Base-by-base conservation (phyloP, 2,888 invertebrate species). In the Cryptus viduatorius region DNA sequence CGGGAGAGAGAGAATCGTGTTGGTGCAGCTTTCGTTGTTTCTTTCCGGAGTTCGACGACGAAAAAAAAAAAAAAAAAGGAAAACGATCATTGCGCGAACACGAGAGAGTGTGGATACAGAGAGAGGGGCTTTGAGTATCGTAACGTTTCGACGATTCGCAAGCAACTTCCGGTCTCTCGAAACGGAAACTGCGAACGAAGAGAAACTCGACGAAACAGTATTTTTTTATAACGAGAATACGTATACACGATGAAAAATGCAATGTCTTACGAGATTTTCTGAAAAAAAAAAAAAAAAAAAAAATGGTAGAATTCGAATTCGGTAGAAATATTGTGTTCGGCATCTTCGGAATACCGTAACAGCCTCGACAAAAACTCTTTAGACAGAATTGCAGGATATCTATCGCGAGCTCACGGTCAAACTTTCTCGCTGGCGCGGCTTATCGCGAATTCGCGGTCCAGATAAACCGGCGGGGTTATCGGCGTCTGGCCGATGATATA, bases 401-500 rank as follows among this genome's bases (percentile, higher is more conserved):
- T 61, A 16, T 73, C 46, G 64, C 46, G 64, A 76, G 75, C 79
- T 76, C 79, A 76, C 61, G 71, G 67, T 44, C 67, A 44, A 80
- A 65, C 72, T 76, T 78, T 81, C 56, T 82, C 64, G 64, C 53
- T 65, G 64, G 67, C 31, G 24, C 64, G 12, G 19, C 56, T 83
- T 86, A 89, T 88, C 89, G 86, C 82, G 72, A 84, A 86, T 88
- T 87, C 84, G 77, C 85, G 82, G 84, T 68, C 61, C 75, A 81
- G 84, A 89, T 88, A 89, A 89, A 79, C 85, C 65, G 44, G 19
- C 42, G 73, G 84, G 86, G 86, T 86, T 87, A 87, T 87, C 87
- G 56, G 65, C 56, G 81, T 75, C 69, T 50, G 56, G 56, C 68
- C 29, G 82, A 81, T 68, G 68, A 84, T 80, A 83, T 61, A 56